A percentile compares a stretch with the other conserved stretches of the same genome.
Conservation (phyloP, 1,140 invertebrate genomes). For the Temnothorax curvispinosus region DNA sequence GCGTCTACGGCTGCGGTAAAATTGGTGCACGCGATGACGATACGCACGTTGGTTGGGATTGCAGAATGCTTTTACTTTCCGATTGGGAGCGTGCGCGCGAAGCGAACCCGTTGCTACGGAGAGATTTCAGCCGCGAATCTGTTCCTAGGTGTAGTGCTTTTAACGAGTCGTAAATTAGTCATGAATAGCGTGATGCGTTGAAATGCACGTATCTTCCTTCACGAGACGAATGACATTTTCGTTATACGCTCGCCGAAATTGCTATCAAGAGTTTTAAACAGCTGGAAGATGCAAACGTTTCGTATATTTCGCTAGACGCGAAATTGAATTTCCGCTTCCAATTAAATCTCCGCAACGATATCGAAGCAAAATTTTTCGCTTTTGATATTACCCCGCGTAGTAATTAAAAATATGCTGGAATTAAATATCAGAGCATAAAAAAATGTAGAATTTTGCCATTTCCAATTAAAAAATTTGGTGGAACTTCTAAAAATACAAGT, state of each 20-base stretch:
- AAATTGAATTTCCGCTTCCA: constrained; percentile 24
- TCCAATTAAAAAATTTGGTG: constrained; percentile 16
- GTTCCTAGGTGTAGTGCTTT: background rate
- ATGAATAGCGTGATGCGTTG: background rate
- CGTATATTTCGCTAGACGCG: background rate
- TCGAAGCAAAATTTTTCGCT: background rate
- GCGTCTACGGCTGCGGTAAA: background rate
- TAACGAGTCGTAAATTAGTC: constrained; percentile 16
- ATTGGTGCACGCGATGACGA: constrained; percentile 37
- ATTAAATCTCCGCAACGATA: constrained; percentile 10
- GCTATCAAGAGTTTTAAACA: constrained; percentile 4
- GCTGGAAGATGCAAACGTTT: background rate
- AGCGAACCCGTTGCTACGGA: background rate
- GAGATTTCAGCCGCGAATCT: background rate
- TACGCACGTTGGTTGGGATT: background rate
- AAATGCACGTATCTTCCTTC: background rate
- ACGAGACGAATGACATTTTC: background rate
- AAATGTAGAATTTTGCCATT: background rate
- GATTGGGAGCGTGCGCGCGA: background rate
- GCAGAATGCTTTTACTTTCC: constrained; percentile 49
- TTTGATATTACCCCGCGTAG: background rate
- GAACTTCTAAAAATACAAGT: background rate
- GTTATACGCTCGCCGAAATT: background rate
- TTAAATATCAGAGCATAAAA: background rate
- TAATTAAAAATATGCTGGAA: constrained; percentile 33